Base-by-base conservation (phyloP, 1,140 invertebrate species). In the Ostrea denselamellosa region DNA sequence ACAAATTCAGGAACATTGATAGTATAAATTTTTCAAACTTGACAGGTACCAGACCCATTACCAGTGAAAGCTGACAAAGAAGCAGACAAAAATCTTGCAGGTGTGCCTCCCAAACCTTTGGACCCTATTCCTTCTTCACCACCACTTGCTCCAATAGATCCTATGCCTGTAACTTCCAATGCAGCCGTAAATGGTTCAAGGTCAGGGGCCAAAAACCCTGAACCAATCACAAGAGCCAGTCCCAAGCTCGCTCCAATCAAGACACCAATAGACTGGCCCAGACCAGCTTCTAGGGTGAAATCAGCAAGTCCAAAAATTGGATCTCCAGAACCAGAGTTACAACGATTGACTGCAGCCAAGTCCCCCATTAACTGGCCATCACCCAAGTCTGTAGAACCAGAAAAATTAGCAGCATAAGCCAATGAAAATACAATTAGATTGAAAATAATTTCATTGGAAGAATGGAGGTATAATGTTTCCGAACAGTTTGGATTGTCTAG, bases 361-460 rank as follows among this genome's bases (percentile, higher is more conserved):
- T 85, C 85, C n/a, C 71, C 87, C 34, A 77, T 90, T 9, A 85
- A 90, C 51, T 90, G 89, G 89, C 89, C 89, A 54, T 85, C 44
- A 22, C 89, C 89, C 19, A 65, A 54, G 22, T 84, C 81, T 9
- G 77, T 82, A 65, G 86, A 87, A 96, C 56, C n/a, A 85, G 53
- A 52, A 34, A 85, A 85, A 85, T 0, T 85, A 62, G 83, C 83
- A 34, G 83, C 83, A 22, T 85, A 85, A 19, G 68, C 25, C 25
- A 19, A 25, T 77, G 28, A 77, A 77, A 77, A 77, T 62, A 0
- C 0, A 62, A 62, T 14, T 19, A 62, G 14, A 62, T 62, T 62
- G 58, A 62, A 62, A 62, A 62, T 17, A 62, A 17, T 62, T n/a
- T 19, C 14, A 62, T 19, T 14, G 19, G 56, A 62, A 62, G n/a